Base-by-base conservation (phyloP, 2,113 vertebrate species). In the Trogon melanurus region DNA sequence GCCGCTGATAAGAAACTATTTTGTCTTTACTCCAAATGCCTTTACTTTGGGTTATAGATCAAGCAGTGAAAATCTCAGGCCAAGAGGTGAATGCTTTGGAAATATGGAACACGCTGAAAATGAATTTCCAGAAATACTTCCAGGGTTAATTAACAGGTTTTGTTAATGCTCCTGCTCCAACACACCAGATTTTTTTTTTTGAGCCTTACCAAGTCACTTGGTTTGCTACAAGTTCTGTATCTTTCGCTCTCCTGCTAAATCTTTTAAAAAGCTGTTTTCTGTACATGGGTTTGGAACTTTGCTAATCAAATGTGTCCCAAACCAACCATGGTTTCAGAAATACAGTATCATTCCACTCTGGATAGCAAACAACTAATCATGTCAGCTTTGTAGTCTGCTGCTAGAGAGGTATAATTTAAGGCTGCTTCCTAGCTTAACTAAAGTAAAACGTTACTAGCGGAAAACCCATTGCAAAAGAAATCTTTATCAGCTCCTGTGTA, bases 381-480 rank as follows among this genome's bases (percentile, higher is more conserved):
- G 41, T 71, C 88, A 78, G n/a, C 51, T 82, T 83, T 41, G 47
- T 29, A 73, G 44, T 67, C 47, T 60, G 72, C 85, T 75, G 80
- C 62, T 88, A 89, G 84, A 50, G 57, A 78, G 58, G 45, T 62
- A 73, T 62, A 91, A 85, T 62, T 80, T 73, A 80, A 91, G 13
- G 75, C 47, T 65, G 23, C 65, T 92, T 57, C 53, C 67, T 71
- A 91, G 91, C 48, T 91, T 71, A 91, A 85, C 78, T 89, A 61
- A 94, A 91, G 32, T 38, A 91, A 69, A n/a, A 83, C 92, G 26
- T 83, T 91, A 69, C 51, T 56, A 34, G 30, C 22, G 56, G 75
- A 93, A 94, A 96, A 85, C 32, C 34, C 61, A 69, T 56, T 82
- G 84, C 69, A 81, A 26, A 92, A 87, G 44, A 87, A 91, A 81